Evolutionary conservation across 2,888 invertebrate species (phyloP).

Genomic region (Tetanocera ferruginea): DNA sequence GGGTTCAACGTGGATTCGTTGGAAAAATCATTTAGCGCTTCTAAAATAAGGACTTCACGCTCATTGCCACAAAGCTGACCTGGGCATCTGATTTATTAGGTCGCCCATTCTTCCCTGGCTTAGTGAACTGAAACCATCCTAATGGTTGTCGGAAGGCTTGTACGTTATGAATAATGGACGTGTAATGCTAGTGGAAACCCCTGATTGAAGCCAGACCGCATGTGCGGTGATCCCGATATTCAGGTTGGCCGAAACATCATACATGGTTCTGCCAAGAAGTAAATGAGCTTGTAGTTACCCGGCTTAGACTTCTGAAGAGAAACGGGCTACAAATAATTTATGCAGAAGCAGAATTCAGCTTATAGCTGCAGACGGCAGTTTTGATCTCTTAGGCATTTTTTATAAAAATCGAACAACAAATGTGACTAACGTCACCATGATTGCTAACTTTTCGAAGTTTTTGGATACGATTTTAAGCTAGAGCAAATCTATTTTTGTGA

Average conservation of each 20-base stretch:
- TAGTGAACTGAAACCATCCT: constrained; percentile 94
- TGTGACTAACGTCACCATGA: no score
- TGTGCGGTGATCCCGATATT: constrained; percentile 96
- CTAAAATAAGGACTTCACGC: constrained; percentile 96
- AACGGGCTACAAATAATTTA: constrained; percentile 91
- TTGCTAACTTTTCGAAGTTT: no score
- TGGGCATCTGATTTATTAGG: constrained; percentile 89
- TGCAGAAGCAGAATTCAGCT: not conserved
- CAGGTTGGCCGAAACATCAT: constrained; percentile 97
- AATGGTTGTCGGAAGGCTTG: constrained; percentile 96
- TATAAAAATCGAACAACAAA: no score
- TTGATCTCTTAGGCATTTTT: no score
- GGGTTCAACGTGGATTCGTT: constrained; percentile 96
- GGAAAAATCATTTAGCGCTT: constrained; percentile 96
- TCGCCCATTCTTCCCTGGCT: constrained; percentile 94
- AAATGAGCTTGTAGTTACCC: constrained; percentile 96
- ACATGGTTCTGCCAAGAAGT: constrained; percentile 97
- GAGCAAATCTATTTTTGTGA: no score
- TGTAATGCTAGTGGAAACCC: constrained; percentile 96
- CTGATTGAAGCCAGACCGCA: constrained; percentile 95
- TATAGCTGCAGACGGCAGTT: no score
- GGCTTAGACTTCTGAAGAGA: constrained; percentile 85
- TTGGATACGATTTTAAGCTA: no score
- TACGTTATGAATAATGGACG: constrained; percentile 96
- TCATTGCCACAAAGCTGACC: constrained; percentile 94